Percentiles rank a stretch among this genome's conserved stretches.
Conservation (phyloP, 2,113 vertebrate genomes). For the Ophthalmolycus amberensis region DNA sequence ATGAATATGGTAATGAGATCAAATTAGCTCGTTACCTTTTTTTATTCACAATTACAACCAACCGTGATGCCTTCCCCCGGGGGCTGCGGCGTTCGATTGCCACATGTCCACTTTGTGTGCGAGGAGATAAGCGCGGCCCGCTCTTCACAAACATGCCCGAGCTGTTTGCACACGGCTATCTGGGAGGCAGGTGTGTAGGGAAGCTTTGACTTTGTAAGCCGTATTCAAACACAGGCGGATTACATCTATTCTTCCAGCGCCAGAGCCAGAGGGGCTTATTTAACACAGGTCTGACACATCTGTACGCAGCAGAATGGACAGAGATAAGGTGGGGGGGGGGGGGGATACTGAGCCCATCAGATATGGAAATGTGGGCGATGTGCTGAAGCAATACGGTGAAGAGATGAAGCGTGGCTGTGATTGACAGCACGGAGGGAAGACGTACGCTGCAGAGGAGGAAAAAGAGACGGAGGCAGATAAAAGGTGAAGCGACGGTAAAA, state of each 20-base stretch:
- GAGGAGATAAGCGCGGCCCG: constrained; percentile 45
- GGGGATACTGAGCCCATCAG: constrained; percentile 32
- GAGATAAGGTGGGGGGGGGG: constrained; percentile 50
- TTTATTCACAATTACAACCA: constrained; percentile 29
- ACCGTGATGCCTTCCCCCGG: background rate
- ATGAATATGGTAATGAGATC: background rate
- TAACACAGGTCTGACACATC: constrained; percentile 60
- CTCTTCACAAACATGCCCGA: constrained; percentile 17
- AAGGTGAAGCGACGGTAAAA: background rate
- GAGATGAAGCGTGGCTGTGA: constrained; percentile 33
- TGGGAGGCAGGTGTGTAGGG: constrained; percentile 52
- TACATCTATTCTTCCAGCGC: constrained; percentile 66
- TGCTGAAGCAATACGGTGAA: background rate
- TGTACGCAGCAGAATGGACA: constrained; percentile 40
- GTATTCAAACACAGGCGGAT: constrained; percentile 72
- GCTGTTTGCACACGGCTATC: constrained; percentile 63
- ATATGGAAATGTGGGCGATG: constrained; percentile 47
- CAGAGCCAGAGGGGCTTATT: constrained; percentile 51
- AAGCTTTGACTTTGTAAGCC: constrained; percentile 65
- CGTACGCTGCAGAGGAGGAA: background rate
- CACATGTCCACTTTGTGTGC: constrained; percentile 41
- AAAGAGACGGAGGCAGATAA: background rate
- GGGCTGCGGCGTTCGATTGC: constrained; percentile 3
- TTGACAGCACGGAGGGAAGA: constrained; percentile 30
- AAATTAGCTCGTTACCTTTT: background rate